Percentiles rank a stretch among this genome's conserved stretches.
These are phyloP conservation scores for Platycheirus albimanus DNA, from an alignment of 2,888 invertebrate genomes.

Conservation along the genomic window DNA sequence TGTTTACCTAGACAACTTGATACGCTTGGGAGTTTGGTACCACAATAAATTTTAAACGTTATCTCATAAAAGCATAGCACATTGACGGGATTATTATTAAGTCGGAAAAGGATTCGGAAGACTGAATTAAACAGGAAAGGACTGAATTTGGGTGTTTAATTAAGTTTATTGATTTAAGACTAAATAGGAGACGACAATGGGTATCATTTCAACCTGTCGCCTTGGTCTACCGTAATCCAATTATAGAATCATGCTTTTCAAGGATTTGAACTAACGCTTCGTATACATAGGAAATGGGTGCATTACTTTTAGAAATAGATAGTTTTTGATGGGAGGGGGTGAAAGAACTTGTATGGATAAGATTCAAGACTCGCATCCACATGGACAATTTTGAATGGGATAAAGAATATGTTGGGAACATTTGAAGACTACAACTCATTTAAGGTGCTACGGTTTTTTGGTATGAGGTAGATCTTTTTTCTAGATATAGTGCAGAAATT, in stretches of 20 bases:
- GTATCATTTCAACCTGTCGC: conserved; percentile 14
- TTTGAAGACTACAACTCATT: too few relatives aligned
- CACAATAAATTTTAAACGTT: conserved; percentile 69
- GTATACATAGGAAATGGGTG: too few relatives aligned
- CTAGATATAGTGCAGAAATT: too few relatives aligned
- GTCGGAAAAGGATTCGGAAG: conserved; percentile 25
- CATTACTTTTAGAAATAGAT: too few relatives aligned
- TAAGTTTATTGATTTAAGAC: conserved; percentile 20
- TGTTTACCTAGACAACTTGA: conserved; percentile 50
- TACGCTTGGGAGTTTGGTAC: conserved; percentile 12
- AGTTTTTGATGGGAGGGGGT: too few relatives aligned
- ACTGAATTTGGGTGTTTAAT: background rate
- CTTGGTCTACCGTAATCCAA: background rate
- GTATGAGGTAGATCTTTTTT: too few relatives aligned
- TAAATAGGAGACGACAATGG: background rate
- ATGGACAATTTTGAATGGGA: too few relatives aligned
- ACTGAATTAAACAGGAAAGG: background rate
- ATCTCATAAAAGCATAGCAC: conserved; percentile 57
- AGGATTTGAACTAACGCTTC: too few relatives aligned
- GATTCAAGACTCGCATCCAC: too few relatives aligned
- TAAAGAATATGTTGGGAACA: too few relatives aligned
- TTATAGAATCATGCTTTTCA: background rate
- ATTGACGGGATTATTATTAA: conserved; percentile 46
- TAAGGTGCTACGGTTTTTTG: too few relatives aligned
- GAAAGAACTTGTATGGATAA: too few relatives aligned